Evolutionary conservation across 2,113 vertebrate genomes (phyloP), one percentile per base, ranked within the genome.

Genomic region (Strix aluco): DNA sequence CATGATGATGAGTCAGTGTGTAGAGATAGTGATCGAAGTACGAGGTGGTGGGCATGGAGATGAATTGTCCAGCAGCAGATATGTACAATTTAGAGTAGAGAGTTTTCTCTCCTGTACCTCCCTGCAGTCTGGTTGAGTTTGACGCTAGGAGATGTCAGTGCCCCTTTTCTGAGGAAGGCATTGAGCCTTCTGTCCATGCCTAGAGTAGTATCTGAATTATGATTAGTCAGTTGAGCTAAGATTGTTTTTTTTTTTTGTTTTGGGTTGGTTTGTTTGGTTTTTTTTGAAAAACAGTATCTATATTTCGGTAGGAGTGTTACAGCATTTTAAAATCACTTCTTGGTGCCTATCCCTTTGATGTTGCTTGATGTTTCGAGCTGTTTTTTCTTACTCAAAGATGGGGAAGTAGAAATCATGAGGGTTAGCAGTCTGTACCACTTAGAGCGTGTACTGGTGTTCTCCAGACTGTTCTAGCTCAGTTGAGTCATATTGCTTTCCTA

Each of bases 371-470:
- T 46, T 79, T 71, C 38, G 59, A 51, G 29, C 58, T 90, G 25
- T 66, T 82, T 72, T 79, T 11, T 51, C 21, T 81, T 63, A 32
- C 42, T 75, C 38, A 74, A 40, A 74, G 30, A 32, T 59, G 57
- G 21, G 30, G 18, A 94, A 67, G 47, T 30, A 70, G 62, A 74
- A 79, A 62, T 55, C 20, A 22, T 2, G 12, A 85, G 15, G 18
- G 32, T 34, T 34, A 63, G 47, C 47, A 82, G 15, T 32, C 30
- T 70, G n/a, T 75, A 30, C 38, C 2, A 0, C 22, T 77, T 65
- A 6, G 32, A 73, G 20, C 0, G 0, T 20, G 5, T 0, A 0
- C 30, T 85, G 46, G 15, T 67, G 19, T 49, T 63, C 38, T 95
- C 32, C 62, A 63, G 66, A 8, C 42, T 69, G 11, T 80, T 91